A percentile compares a stretch with the other conserved stretches of the same genome.
These are phyloP conservation scores for Eremophila alpestris DNA, from an alignment of 2,797 vertebrate species.

Conservation along the genomic window DNA sequence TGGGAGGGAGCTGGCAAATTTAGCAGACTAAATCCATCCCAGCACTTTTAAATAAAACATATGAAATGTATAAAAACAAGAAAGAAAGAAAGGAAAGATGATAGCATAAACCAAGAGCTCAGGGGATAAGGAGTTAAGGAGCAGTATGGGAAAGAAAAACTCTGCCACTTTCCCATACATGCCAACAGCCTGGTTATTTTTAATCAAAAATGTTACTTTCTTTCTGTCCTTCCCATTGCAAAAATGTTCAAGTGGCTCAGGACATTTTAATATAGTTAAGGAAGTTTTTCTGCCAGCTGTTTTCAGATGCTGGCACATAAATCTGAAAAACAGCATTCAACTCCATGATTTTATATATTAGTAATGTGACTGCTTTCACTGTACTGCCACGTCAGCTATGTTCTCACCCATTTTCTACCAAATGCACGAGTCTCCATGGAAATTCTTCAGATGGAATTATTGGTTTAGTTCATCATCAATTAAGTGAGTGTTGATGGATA, in stretches of 20 bases:
- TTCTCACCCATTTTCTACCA: not conserved
- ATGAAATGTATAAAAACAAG: not conserved
- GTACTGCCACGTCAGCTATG: not conserved
- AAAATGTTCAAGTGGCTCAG: not conserved
- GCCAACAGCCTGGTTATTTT: constrained; percentile 61
- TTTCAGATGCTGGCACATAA: not conserved
- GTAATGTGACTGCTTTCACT: not conserved
- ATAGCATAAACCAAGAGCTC: constrained; percentile 10
- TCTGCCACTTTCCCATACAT: constrained; percentile 50
- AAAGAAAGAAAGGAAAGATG: not conserved
- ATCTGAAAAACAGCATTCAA: not conserved
- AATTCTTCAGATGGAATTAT: not conserved
- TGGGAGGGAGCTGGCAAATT: not conserved
- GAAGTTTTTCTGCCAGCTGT: not conserved
- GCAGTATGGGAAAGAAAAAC: constrained; percentile 63
- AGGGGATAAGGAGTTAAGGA: not conserved
- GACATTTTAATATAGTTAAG: not conserved
- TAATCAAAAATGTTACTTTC: constrained; percentile 10
- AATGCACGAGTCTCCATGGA: not conserved
- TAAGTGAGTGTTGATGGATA: not conserved
- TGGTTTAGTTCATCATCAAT: not conserved
- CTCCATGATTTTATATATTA: not conserved
- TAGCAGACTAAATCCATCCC: constrained; percentile 13
- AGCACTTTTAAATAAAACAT: constrained; percentile 30
- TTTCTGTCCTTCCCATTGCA: not conserved